Base-by-base conservation (phyloP, 2,888 invertebrate species). In the Tenthredo livida region DNA sequence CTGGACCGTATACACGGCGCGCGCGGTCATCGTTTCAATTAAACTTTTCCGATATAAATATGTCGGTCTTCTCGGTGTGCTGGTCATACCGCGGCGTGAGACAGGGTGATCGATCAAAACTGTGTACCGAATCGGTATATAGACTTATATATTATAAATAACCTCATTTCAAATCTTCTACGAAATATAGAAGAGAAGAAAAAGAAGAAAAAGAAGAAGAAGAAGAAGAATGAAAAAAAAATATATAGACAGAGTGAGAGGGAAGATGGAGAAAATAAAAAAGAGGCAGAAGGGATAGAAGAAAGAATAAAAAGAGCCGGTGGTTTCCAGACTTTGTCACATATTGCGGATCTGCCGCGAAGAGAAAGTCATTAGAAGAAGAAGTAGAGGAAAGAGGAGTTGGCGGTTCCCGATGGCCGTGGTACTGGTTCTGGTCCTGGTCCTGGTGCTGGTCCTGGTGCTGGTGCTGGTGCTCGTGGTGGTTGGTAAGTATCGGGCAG, bases 301-400 rank as follows among this genome's bases (percentile, higher is more conserved):
- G 17, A 75, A 75, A 17, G 29, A 17, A 77, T 29, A 29, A 29
- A 54, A 54, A 50, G 77, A 33, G 4, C 25, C 29, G 29, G 77
- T n/a, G 77, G 29, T 77, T 77, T 54, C 77, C 61, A 80, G 80
- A 80, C 58, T 80, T 80, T 80, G 58, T 80, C 80, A 80, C 80
- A 80, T 80, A 80, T 80, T 80, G 80, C 80, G 75, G 43, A 47
- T 47, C 40, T 12, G 17, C 43, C n/a, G 75, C 25, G 84, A 77
- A 58, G 84, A 84, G 84, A 65, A 84, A 84, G 84, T 84, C 84
- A 77, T 84, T 84, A 84, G 43, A 84, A 65, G 84, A 73, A 84
- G 72, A 84, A 40, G 54, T 40, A 84, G 25, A 70, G 37, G 40
- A 50, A 50, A 43, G 54, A 25, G 5, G 70, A 67, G 83, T 15